Percentiles rank a stretch among this genome's conserved stretches.
Evolutionary conservation across 2,113 vertebrate species (phyloP).

Genomic region (Microtus montanus): DNA sequence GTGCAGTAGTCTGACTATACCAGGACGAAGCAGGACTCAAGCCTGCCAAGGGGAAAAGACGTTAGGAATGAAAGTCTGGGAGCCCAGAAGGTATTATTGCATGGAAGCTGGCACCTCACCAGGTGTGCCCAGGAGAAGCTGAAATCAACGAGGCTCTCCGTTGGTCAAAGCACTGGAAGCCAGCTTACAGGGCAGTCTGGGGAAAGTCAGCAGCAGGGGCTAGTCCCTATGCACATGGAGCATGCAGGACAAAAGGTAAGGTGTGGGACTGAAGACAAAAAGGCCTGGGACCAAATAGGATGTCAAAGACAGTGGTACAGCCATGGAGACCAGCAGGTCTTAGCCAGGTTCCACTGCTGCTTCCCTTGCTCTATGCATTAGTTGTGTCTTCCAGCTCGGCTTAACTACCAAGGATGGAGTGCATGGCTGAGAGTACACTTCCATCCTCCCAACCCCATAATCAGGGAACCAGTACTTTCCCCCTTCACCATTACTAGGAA

Average conservation of each 20-base stretch:
- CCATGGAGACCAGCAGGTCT: not conserved
- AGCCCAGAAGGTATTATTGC: not conserved
- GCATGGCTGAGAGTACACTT: not conserved
- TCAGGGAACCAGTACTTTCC: not conserved
- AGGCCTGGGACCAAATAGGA: not conserved
- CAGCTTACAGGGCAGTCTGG: not conserved
- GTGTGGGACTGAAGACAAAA: not conserved
- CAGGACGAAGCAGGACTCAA: too few relatives aligned
- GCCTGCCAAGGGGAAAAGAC: not conserved
- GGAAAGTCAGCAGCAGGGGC: not conserved
- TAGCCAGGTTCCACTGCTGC: not conserved
- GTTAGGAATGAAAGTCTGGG: not conserved
- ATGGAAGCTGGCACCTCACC: not conserved
- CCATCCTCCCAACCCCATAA: not conserved
- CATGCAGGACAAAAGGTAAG: not conserved
- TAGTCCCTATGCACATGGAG: not conserved
- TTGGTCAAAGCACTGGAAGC: not conserved
- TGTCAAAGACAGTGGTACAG: not conserved
- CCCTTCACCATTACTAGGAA: not conserved
- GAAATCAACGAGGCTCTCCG: too few relatives aligned
- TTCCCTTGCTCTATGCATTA: not conserved
- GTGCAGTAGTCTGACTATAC: too few relatives aligned
- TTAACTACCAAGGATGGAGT: not conserved
- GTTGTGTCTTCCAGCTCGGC: not conserved
- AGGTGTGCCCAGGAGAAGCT: not conserved